Evolutionary conservation across 2,888 invertebrate species (phyloP), one percentile per base, ranked within the genome.

Genomic region (Fragum whitleyi): DNA sequence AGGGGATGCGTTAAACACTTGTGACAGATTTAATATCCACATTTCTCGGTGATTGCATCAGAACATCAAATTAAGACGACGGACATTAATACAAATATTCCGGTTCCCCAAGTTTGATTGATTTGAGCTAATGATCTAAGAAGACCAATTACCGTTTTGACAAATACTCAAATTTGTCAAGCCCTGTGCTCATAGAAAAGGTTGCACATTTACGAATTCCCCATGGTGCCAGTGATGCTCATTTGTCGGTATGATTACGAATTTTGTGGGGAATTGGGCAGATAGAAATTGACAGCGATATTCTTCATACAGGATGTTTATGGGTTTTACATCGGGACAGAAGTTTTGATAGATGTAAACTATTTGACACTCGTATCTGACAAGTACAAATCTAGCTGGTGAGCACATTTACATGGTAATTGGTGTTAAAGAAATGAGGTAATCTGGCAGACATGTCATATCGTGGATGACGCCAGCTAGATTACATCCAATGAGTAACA

Each of bases 121-220:
- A 81, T 79, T 85, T 75, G 75, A 75, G 47, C 81, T 59, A 80
- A 57, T 82, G 74, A 80, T 76, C 75, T 69, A 75, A 69, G 61
- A 79, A 75, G 75, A 80, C 79, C 80, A 82, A 85, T 85, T 82
- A 80, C 72, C 70, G 71, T 81, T 85, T 82, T 85, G 85, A 85
- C 85, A 82, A 85, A 82, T 80, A 77, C 81, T 82, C 81, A 82
- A 77, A 81, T 85, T 79, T 85, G 85, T 85, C 85, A 82, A 82
- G 77, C 79, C 57, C 65, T 26, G 67, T 68, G 71, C 79, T 75
- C 72, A 39, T 32, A 28, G 28, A 42, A 73, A 69, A 77, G 76
- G 80, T 80, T 76, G 62, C 74, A 53, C 72, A 62, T 73, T 76
- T 68, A 28, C 36, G 32, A 73, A 76, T 72, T 74, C 78, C 73